Base-by-base conservation (phyloP, 2,888 invertebrate species). In the Eudemis profundana region DNA sequence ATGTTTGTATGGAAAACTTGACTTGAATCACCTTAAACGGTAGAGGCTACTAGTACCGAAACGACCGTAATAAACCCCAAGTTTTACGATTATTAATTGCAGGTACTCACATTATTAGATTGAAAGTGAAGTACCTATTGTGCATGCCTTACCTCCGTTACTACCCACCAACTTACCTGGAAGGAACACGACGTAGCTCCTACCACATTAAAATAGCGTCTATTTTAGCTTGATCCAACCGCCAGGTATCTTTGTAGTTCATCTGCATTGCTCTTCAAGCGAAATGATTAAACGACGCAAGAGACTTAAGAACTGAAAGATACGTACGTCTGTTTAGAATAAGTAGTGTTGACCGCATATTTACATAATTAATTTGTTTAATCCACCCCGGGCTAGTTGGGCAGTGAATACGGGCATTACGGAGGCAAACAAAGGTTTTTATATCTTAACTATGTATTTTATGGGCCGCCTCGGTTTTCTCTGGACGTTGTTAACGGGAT, bases 361-460 rank as follows among this genome's bases (percentile, higher is more conserved):
- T 84, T 78, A 72, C 77, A 75, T 86, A 87, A 87, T 86, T 83
- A 87, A 86, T 84, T 64, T 83, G 79, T 83, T 83, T 81, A 82
- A 86, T 85, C 82, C 81, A 82, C 81, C 77, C 74, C 68, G 69
- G 73, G 66, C 68, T 69, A 74, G 70, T 72, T 72, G 74, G 36
- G 36, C 27, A 17, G 46, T 42, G 27, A 38, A 51, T 49, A 33
- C 27, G 57, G 15, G 23, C 51, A 36, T 21, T 50, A 63, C 56
- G 19, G 10, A 15, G 15, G 40, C 23, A 57, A 51, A 42, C 15
- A 33, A 49, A 36, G 51, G 15, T 53, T 51, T n/a, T 53, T 38
- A 36, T 36, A 15, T 27, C 17, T 46, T 27, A 63, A 56, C 38
- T 12, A 14, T 7, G 47, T 17, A 62, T 27, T 54, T 47, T 61